Conservation (phyloP, 1,140 invertebrate species). For the Pseudomyrmex gracilis region DNA sequence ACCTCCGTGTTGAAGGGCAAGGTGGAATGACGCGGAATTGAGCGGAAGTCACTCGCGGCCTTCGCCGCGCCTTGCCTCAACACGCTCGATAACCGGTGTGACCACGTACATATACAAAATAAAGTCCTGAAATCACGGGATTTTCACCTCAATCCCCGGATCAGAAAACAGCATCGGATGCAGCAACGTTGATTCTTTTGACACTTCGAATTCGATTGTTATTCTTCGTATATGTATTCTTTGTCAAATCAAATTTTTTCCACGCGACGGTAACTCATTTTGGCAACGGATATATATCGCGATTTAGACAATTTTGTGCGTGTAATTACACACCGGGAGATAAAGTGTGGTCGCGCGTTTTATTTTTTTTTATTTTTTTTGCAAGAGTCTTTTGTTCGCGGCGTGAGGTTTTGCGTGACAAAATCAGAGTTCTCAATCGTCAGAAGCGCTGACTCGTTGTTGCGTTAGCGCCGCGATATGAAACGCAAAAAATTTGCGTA, state of each 20-base stretch:
- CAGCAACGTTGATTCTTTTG: too few species aligned
- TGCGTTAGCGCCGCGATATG: too few species aligned
- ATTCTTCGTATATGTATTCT: too few species aligned
- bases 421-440: background rate
- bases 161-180: too few species aligned
- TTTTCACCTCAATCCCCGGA: too few species aligned
- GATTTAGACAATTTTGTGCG: too few species aligned
- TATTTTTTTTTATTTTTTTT: background rate
- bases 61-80: slow-evolving; percentile 34
- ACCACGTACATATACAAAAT: background rate
- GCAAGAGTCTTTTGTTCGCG: background rate
- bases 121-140: background rate
- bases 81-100: slow-evolving; percentile 43
- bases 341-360: slow-evolving; percentile 18
- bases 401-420: background rate
- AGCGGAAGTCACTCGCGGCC: slow-evolving; percentile 50
- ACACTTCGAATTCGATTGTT: too few species aligned
- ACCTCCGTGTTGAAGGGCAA: slow-evolving; percentile 29
- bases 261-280: too few species aligned
- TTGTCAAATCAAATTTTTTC: too few species aligned
- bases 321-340: background rate
- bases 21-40: slow-evolving; percentile 46
- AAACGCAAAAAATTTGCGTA: too few species aligned
- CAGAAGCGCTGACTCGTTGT: too few species aligned
- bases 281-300: too few species aligned